These are phyloP conservation scores for Hippocampus guttulatus DNA, from an alignment of 2,113 vertebrate genomes.

Conservation along the genomic window DNA sequence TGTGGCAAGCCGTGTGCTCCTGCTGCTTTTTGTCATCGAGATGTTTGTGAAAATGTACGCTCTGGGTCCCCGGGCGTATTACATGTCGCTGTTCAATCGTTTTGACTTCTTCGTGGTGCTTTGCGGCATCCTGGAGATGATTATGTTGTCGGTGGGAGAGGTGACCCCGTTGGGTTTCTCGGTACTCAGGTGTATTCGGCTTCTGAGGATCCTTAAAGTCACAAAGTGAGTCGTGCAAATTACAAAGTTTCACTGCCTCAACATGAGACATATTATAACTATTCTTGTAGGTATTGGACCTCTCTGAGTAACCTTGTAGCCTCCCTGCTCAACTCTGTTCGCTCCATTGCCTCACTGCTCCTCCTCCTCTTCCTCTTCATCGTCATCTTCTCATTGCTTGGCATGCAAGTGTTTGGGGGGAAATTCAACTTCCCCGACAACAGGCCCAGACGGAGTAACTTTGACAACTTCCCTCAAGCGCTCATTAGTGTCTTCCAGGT, in stretches of 20 bases:
- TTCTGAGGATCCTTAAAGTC: constrained; percentile 91
- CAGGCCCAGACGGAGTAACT: constrained; percentile 84
- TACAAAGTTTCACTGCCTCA: neutral
- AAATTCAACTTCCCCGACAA: constrained; percentile 87
- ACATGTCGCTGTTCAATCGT: constrained; percentile 96
- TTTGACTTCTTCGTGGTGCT: constrained; percentile 97
- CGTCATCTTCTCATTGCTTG: constrained; percentile 89
- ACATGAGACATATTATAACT: neutral
- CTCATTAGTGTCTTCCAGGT: constrained; percentile 99
- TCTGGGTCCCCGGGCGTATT: constrained; percentile 85
- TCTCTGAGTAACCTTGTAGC: constrained; percentile 92
- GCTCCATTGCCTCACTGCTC: constrained; percentile 92
- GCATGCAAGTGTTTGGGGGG: constrained; percentile 98
- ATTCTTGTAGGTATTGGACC: constrained; percentile 83
- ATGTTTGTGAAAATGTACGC: constrained; percentile 97
- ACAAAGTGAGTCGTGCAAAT: constrained; percentile 78
- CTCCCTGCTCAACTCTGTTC: constrained; percentile 92
- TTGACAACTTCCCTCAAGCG: constrained; percentile 95
- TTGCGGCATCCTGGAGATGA: constrained; percentile 83
- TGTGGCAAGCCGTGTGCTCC: constrained; percentile 80
- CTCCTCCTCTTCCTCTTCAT: constrained; percentile 97
- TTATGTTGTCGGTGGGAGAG: constrained; percentile 78
- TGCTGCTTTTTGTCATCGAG: constrained; percentile 84
- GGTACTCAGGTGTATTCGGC: constrained; percentile 90
- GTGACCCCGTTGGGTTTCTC: constrained; percentile 90